Evolutionary conservation across 2,113 vertebrate species (phyloP).

Genomic region (Entelurus aequoreus): DNA sequence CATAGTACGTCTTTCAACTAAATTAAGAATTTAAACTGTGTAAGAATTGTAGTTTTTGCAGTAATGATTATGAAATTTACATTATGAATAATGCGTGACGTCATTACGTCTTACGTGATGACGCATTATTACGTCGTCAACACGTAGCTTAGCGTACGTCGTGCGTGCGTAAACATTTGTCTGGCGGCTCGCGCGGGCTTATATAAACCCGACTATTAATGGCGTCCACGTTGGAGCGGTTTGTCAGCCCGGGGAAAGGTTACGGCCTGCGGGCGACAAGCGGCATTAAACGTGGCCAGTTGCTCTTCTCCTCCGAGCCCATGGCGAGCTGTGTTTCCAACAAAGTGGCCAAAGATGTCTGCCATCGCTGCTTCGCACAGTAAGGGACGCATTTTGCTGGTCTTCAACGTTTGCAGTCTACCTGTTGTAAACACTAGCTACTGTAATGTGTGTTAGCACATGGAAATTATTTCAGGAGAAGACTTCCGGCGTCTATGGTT

Average conservation of each 20-base stretch:
- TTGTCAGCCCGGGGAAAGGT: constrained; percentile 72
- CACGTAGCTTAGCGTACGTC: background rate
- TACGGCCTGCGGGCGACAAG: constrained; percentile 73
- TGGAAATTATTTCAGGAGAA: too few relatives aligned
- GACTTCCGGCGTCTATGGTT: background rate
- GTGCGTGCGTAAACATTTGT: background rate
- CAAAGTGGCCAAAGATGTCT: constrained; percentile 64
- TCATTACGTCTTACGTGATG: too few relatives aligned
- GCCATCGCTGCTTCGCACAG: constrained; percentile 84
- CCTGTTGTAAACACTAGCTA: background rate
- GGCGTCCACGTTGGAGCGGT: constrained; percentile 71
- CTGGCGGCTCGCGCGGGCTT: background rate
- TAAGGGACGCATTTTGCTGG: constrained; percentile 44
- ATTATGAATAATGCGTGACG: too few relatives aligned
- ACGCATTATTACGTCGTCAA: background rate
- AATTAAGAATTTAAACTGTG: too few relatives aligned
- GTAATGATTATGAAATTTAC: too few relatives aligned
- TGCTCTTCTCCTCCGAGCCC: constrained; percentile 71
- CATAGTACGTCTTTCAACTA: too few relatives aligned
- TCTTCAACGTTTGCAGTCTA: background rate
- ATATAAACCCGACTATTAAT: background rate
- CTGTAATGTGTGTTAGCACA: background rate
- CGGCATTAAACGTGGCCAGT: constrained; percentile 61
- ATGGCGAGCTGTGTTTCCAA: constrained; percentile 75
- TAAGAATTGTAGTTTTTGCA: too few relatives aligned